Conservation (phyloP, 2,888 invertebrate species). For the Scelioninae gen. 1 region DNA sequence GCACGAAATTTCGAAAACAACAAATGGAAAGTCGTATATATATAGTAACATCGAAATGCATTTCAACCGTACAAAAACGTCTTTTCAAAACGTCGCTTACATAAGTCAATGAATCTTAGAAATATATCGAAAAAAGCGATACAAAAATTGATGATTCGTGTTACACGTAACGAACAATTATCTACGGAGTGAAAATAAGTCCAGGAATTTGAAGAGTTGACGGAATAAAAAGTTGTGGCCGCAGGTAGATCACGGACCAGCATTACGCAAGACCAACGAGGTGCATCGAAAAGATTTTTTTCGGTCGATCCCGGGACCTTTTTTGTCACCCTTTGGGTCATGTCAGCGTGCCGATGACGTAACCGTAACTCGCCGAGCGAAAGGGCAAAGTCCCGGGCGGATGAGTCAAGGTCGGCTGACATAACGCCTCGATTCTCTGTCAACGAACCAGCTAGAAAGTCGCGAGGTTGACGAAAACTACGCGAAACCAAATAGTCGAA, state of each 20-base stretch:
- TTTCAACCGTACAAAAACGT: too few relatives aligned
- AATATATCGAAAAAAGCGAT: too few relatives aligned
- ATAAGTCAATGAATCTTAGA: too few relatives aligned
- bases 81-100: too few relatives aligned
- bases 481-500: constrained; percentile 3
- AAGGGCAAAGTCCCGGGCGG: constrained; percentile 71
- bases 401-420: constrained; percentile 16
- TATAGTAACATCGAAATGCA: too few relatives aligned
- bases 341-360: constrained; percentile 71
- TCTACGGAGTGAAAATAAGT: constrained; percentile 23
- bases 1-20: too few relatives aligned
- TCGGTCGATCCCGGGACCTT: not conserved
- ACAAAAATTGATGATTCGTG: constrained; percentile 56
- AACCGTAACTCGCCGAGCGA: constrained; percentile 65
- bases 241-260: constrained; percentile 43
- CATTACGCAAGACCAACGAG: constrained; percentile 33
- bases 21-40: too few relatives aligned
- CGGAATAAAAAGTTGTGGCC: constrained; percentile 14
- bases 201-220: constrained; percentile 4
- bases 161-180: constrained; percentile 51
- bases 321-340: constrained; percentile 34
- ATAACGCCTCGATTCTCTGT: not conserved
- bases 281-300: constrained; percentile 32
- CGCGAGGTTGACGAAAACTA: not conserved
- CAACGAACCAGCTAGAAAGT: not conserved